These are phyloP conservation scores for Rana temporaria DNA, from an alignment of 2,113 vertebrate species.

Conservation along the genomic window DNA sequence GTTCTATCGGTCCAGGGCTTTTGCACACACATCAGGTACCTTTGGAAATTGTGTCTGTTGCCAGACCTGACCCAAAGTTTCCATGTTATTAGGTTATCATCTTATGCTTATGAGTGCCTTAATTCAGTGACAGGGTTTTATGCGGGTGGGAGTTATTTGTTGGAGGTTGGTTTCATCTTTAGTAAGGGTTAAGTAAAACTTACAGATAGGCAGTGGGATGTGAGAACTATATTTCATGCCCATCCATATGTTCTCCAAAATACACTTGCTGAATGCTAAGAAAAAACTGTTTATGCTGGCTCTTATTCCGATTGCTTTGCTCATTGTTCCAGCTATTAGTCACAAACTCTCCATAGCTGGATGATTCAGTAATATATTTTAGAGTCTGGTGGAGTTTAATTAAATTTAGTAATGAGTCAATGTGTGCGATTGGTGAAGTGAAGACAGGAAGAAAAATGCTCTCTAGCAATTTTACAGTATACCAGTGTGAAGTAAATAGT, in stretches of 20 bases:
- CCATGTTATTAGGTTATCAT: too few species aligned
- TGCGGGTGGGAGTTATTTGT: too few species aligned
- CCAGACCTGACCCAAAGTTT: too few species aligned
- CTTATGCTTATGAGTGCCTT: too few species aligned
- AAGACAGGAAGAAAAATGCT: constrained; percentile 5
- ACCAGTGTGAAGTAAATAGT: neutral
- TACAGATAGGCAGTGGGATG: neutral
- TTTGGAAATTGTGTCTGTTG: too few species aligned
- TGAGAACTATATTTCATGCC: neutral
- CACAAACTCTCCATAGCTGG: neutral
- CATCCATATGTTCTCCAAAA: constrained; percentile 16
- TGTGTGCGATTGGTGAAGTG: constrained; percentile 29
- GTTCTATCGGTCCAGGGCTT: too few species aligned
- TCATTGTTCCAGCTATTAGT: constrained; percentile 52
- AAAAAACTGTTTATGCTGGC: constrained; percentile 52
- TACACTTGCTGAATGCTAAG: constrained; percentile 3
- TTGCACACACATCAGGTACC: too few species aligned
- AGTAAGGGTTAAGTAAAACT: constrained; percentile 17
- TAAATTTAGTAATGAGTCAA: constrained; percentile 35
- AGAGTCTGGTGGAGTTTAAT: constrained; percentile 56
- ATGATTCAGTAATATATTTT: neutral
- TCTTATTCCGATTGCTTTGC: constrained; percentile 56
- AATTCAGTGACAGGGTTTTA: too few species aligned
- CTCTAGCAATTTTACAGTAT: constrained; percentile 18
- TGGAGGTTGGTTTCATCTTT: neutral